Conservation (phyloP, 2,113 vertebrate genomes). For the Scalopus aquaticus region DNA sequence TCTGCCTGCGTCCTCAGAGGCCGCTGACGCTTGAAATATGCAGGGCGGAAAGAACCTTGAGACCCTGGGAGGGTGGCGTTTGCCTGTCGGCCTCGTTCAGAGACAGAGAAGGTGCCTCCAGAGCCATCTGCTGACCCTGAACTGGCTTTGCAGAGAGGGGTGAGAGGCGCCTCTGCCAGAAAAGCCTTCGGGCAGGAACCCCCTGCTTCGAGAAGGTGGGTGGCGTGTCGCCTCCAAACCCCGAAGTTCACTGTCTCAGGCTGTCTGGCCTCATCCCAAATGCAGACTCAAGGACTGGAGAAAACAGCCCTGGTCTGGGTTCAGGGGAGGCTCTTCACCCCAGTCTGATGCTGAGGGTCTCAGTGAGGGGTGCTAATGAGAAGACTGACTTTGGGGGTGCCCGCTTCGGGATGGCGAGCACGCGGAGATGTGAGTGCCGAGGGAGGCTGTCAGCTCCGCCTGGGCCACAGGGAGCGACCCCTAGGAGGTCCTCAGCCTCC, state of each 20-base stretch:
- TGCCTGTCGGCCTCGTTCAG: not conserved
- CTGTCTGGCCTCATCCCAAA: not conserved
- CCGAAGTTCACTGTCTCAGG: too few species aligned
- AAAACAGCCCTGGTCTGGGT: fast-evolving
- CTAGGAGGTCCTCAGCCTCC: not conserved
- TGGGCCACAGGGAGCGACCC: too few species aligned
- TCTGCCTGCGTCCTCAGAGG: not conserved
- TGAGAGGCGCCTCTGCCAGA: too few species aligned
- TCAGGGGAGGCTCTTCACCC: too few species aligned
- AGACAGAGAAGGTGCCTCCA: not conserved
- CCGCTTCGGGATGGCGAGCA: too few species aligned
- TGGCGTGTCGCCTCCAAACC: not conserved
- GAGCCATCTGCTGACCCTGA: not conserved
- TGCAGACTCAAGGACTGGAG: not conserved
- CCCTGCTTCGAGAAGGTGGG: too few species aligned
- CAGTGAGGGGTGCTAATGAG: not conserved
- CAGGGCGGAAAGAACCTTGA: not conserved
- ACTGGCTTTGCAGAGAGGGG: not conserved
- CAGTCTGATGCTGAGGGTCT: not conserved
- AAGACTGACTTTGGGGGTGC: not conserved
- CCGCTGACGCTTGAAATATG: not conserved
- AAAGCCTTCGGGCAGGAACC: too few species aligned
- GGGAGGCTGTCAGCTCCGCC: too few species aligned
- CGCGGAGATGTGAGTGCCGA: too few species aligned
- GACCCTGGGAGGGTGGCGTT: not conserved